Base-by-base conservation (phyloP, 2,888 invertebrate species). In the Drosophila vallismaia region DNA sequence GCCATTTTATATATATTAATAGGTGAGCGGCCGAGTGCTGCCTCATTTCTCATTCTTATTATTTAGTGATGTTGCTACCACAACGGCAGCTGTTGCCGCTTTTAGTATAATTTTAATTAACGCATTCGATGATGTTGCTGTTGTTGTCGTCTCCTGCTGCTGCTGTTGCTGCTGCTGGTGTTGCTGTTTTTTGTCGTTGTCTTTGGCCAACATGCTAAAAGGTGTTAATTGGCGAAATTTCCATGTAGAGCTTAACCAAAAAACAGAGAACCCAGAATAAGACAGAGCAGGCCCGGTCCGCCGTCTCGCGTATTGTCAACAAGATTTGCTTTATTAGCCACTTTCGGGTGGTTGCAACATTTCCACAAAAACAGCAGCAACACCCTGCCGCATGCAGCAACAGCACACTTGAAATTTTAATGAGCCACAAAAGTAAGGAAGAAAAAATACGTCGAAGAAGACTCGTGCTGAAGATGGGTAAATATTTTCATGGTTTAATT, bases 321-420 rank as follows among this genome's bases (percentile, higher is more conserved):
- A 90, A 87, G 90, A 88, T 90, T 90, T 90, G 90, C 90, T 90
- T 90, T 90, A 90, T 90, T 90, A 90, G 89, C 88, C 83, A 89
- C 88, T 90, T 90, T 90, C 87, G 89, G 90, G 90, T 90, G 89
- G 90, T 68, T 84, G 83, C 88, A 70, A 58, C 87, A 86, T 86
- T 86, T 80, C 75, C 75, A 56, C 50, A 57, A 66, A 29, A 51
- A 38, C 70, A 67, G 49, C 74, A 68, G 69, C 81, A 76, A 60
- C 52, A 59, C 50, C 46, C 24, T 58, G 57, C 38, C 69, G 53
- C 64, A 71, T 26, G 59, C 60, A 57, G 36, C 63, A 67, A 40
- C 66, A 49, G 44, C 62, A 60, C 19, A 58, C 48, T 75, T 72
- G 67, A 48, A 14, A 50, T 55, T 81, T 88, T 88, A 85, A 85